These are phyloP conservation scores for Melanostoma scalare DNA, from an alignment of 2,888 invertebrate genomes.

Conservation along the genomic window DNA sequence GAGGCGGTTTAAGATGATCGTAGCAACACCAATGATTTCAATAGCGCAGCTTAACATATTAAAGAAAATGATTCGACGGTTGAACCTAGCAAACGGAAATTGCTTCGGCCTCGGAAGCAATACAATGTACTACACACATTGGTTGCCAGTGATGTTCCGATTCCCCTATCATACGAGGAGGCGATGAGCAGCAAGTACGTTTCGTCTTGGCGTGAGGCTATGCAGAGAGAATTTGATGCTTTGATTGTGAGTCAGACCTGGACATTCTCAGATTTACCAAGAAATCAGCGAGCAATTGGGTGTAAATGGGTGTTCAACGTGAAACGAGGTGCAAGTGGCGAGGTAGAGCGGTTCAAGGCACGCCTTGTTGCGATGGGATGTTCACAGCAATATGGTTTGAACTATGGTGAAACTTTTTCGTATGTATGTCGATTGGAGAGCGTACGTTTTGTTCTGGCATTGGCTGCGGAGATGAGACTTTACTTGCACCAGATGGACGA, in stretches of 20 bases:
- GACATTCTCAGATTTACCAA: constrained; percentile 40
- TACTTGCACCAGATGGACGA: constrained; percentile 16
- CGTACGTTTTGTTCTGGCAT: constrained; percentile 16
- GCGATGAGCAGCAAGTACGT: constrained; percentile 46
- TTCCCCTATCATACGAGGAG: constrained; percentile 49
- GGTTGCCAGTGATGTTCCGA: too few species aligned
- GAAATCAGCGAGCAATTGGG: constrained; percentile 50
- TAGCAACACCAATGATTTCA: too few species aligned
- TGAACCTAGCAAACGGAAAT: too few species aligned
- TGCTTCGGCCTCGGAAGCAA: too few species aligned
- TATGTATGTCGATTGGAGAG: constrained; percentile 20
- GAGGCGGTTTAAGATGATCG: too few species aligned
- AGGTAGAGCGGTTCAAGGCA: constrained; percentile 31
- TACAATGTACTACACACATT: too few species aligned
- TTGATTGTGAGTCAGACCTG: constrained; percentile 65
- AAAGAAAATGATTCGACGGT: too few species aligned
- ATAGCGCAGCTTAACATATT: too few species aligned
- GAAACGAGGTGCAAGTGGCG: constrained; percentile 52
- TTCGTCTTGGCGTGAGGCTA: constrained; percentile 63
- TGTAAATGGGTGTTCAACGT: constrained; percentile 72
- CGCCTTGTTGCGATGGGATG: constrained; percentile 34
- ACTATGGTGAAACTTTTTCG: constrained; percentile 36
- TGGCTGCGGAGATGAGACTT: too few species aligned
- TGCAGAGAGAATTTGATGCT: constrained; percentile 58
- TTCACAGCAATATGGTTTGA: constrained; percentile 23